Evolutionary conservation across 2,888 invertebrate species (phyloP).

Genomic region (Phyllotreta cruciferae): DNA sequence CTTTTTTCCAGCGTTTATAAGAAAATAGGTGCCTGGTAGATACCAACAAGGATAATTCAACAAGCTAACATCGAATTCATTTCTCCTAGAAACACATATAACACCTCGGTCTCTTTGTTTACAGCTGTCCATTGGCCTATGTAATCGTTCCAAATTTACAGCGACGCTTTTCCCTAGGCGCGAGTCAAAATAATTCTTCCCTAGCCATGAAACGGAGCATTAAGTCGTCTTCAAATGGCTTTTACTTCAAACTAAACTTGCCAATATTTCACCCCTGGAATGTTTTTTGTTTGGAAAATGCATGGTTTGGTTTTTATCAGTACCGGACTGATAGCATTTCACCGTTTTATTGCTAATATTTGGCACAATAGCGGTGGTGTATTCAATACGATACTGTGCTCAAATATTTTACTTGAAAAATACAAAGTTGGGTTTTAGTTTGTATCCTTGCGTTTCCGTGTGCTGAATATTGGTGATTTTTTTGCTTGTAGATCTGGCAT

Average conservation of each 20-base stretch:
- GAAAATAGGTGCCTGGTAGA: no score
- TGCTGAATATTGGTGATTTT: slow-evolving; percentile 32
- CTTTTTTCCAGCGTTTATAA: no score
- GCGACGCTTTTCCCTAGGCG: slow-evolving; percentile 8
- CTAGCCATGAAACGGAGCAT: slow-evolving; percentile 29
- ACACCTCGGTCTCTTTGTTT: slow-evolving; percentile 2
- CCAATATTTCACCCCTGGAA: slow-evolving; percentile 35
- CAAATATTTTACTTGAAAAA: not conserved
- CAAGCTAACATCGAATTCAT: no score
- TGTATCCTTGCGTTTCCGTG: slow-evolving; percentile 35
- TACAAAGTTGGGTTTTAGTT: slow-evolving; percentile 10
- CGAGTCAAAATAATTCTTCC: slow-evolving; percentile 27
- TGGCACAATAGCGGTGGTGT: not conserved
- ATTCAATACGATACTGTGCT: not conserved
- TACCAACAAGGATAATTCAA: no score
- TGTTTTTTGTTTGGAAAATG: slow-evolving; percentile 33
- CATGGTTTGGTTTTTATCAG: slow-evolving; percentile 27
- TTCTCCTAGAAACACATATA: no score
- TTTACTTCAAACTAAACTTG: slow-evolving; percentile 34
- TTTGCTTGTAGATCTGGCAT: slow-evolving; percentile 34
- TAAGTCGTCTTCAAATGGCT: slow-evolving; percentile 32
- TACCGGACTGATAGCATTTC: not conserved
- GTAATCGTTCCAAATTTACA: slow-evolving; percentile 9
- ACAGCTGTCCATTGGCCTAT: slow-evolving; percentile 2
- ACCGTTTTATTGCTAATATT: no score